phyloP scores from a whole-genome alignment of 2,113 vertebrate genomes.

The Tragelaphus strepsiceros region DNA sequence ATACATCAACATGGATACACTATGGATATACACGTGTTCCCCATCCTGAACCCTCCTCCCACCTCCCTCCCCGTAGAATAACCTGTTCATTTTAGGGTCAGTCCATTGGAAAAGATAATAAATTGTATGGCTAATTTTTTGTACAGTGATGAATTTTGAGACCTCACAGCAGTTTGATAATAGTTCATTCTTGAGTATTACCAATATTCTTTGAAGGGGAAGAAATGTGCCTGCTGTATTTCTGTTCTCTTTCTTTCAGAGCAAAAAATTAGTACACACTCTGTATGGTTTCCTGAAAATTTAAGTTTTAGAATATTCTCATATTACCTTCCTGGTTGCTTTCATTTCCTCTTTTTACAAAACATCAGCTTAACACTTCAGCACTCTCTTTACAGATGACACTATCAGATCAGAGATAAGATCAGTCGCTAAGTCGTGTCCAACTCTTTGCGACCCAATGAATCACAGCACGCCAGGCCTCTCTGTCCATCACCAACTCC shows the following conservation, averaged over 20 bases:
- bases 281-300: background rate
- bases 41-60: too few relatives aligned
- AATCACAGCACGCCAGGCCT: too few relatives aligned
- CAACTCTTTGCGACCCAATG: too few relatives aligned
- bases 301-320: background rate
- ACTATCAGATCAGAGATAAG: background rate
- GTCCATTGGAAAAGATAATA: background rate
- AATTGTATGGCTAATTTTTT: background rate
- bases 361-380: background rate
- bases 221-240: background rate
- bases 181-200: conserved; percentile 4
- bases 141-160: background rate
- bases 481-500: too few relatives aligned
- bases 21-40: too few relatives aligned
- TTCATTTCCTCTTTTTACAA: conserved; percentile 21
- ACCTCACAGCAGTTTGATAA: background rate
- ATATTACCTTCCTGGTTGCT: background rate
- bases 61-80: background rate
- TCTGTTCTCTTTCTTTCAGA: background rate
- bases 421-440: too few relatives aligned
- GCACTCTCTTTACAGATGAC: background rate
- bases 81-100: background rate
- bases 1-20: too few relatives aligned
- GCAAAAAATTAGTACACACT: background rate
- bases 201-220: background rate